Base-by-base conservation (phyloP, 2,797 vertebrate genomes). In the Pantherophis vulpinus region DNA sequence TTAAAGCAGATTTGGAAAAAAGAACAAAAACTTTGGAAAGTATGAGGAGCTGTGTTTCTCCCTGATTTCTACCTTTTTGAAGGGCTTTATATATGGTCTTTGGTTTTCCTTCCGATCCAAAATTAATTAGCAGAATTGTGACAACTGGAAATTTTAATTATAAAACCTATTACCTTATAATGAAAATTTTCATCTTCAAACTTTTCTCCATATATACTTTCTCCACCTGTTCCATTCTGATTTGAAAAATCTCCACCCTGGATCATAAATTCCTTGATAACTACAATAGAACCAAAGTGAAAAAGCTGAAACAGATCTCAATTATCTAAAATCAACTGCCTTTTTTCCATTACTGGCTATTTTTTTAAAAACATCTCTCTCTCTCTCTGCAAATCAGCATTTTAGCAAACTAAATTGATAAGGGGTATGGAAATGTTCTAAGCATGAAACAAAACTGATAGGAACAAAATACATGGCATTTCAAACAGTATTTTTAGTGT, bases 161-260 rank as follows among this genome's bases (percentile, higher is more conserved):
- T 87, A 87, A 91, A 79, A 32, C 18, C 6, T 0, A 89, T 96
- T 98, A 99, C 99, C 98, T 98, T 98, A 94, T 99, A 99, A 97
- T 99, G 97, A 91, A 99, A 99, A 97, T 99, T 99, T 97, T 99
- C 99, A 95, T 99, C 99, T 97, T 99, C 99, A 97, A 99, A 99
- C 97, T 99, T 99, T 97, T 99, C 99, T 94, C 99, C 99, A 51
- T 99, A 99, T 97, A 99, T 99, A 97, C 99, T 99, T 98, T 99
- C 99, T 92, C 99, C 99, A 91, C 99, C 99, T 2, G 99, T 99
- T 95, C 99, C 99, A 92, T 99, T 98, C 58, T 99, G 99, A 97
- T 99, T 99, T 90, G 99, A 99, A 97, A 99, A 99, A 96, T 99
- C 99, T 86, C 99, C 99, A 96, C 99, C 99, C 95, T 99, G 99